phyloP scores from a whole-genome alignment of 2,797 vertebrate species.

The Argyrosomus regius region DNA sequence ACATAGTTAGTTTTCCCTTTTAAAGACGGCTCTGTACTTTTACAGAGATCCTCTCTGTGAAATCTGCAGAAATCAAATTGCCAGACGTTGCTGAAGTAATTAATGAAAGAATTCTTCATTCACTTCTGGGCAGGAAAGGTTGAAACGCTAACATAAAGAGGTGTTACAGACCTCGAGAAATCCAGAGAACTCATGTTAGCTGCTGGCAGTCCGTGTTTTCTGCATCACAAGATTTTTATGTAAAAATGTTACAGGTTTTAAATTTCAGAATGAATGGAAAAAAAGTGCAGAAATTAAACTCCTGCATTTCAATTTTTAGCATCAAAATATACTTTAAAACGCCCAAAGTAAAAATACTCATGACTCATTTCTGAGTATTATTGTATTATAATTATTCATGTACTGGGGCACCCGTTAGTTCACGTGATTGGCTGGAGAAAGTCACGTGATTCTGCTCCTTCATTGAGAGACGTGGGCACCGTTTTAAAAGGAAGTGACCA shows the following conservation, averaged over 20 bases:
- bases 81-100: background rate
- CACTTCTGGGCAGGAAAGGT: background rate
- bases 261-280: background rate
- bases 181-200: background rate
- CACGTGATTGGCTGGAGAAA: too few relatives aligned
- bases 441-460: too few relatives aligned
- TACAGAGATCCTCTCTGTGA: background rate
- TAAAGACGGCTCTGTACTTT: background rate
- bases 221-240: background rate
- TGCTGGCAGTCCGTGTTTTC: background rate
- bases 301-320: too few relatives aligned
- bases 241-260: background rate
- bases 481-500: too few relatives aligned
- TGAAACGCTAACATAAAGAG: background rate
- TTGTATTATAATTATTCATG: too few relatives aligned
- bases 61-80: background rate
- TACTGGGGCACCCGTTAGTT: too few relatives aligned
- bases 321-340: too few relatives aligned
- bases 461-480: too few relatives aligned
- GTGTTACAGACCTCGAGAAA: background rate
- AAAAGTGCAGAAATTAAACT: background rate
- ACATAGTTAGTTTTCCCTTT: background rate
- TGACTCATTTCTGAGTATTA: too few relatives aligned
- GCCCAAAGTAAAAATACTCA: too few relatives aligned
- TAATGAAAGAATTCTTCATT: background rate